These are phyloP conservation scores for Enteromius mattozi DNA, from an alignment of 2,797 vertebrate species.

Conservation along the genomic window DNA sequence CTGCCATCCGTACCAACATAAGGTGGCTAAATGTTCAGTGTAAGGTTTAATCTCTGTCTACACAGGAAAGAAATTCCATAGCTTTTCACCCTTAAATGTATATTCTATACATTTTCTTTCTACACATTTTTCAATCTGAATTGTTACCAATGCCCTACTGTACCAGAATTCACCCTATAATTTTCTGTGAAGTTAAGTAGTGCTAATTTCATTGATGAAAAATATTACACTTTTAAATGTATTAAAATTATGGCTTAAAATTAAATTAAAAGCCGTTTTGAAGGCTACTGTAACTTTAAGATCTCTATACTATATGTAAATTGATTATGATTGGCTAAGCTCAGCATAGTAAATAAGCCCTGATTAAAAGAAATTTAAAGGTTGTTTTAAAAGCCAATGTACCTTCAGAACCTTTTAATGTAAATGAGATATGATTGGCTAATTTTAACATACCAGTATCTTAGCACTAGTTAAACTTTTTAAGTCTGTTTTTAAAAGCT, in stretches of 20 bases:
- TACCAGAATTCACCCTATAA: too few relatives aligned
- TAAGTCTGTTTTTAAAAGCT: background rate
- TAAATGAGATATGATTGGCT: background rate
- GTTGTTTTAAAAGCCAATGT: background rate
- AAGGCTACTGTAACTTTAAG: background rate
- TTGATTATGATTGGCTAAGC: background rate
- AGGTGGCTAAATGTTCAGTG: background rate
- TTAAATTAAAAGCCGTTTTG: background rate
- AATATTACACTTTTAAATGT: background rate
- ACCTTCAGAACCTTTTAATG: background rate
- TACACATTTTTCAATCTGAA: background rate
- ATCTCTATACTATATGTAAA: background rate
- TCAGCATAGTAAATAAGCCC: background rate
- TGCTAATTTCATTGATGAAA: background rate
- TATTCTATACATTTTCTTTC: background rate
- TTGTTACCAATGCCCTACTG: background rate
- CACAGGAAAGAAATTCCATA: background rate
- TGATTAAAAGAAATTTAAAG: background rate
- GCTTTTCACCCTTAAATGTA: background rate
- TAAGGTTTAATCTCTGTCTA: background rate
- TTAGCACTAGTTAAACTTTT: background rate
- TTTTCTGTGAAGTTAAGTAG: background rate
- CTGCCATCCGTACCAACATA: background rate
- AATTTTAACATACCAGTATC: background rate
- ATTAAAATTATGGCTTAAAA: background rate